Evolutionary conservation across 2,888 invertebrate species (phyloP).

Genomic region (Drosophila testacea): DNA sequence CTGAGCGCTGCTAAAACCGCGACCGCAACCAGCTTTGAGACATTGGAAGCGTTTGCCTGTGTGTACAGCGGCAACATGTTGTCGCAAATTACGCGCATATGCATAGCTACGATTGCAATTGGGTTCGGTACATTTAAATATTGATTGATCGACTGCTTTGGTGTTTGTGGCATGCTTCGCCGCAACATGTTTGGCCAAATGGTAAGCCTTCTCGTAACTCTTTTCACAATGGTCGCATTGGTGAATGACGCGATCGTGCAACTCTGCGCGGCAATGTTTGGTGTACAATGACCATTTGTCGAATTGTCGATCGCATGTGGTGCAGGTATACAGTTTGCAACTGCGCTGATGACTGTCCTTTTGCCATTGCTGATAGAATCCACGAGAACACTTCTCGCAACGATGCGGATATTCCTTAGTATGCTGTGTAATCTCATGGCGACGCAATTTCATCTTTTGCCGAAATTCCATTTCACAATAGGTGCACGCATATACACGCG

Average conservation of each 20-base stretch:
- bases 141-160: slow-evolving; percentile 35
- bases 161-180: slow-evolving; percentile 66
- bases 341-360: slow-evolving; percentile 85
- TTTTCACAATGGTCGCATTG: slow-evolving; percentile 86
- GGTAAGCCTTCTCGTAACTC: slow-evolving; percentile 86
- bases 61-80: slow-evolving; percentile 87
- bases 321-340: slow-evolving; percentile 83
- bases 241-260: slow-evolving; percentile 85
- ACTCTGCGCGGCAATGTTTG: slow-evolving; percentile 76
- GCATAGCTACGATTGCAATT: slow-evolving; percentile 86
- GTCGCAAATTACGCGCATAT: slow-evolving; percentile 86
- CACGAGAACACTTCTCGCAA: slow-evolving; percentile 86
- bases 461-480: slow-evolving; percentile 86
- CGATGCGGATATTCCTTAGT: slow-evolving; percentile 86
- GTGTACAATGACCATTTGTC: slow-evolving; percentile 78
- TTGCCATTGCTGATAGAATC: slow-evolving; percentile 86
- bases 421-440: slow-evolving; percentile 87
- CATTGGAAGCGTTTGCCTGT: slow-evolving; percentile 86
- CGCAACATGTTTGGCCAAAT: slow-evolving; percentile 85
- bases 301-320: slow-evolving; percentile 84
- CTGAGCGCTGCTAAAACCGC: slow-evolving; percentile 77
- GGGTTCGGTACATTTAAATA: slow-evolving; percentile 81
- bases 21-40: slow-evolving; percentile 73
- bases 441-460: slow-evolving; percentile 87
- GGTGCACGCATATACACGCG: slow-evolving; percentile 86